Base-by-base conservation (phyloP, 2,888 invertebrate species). In the Eumacrocentrus americanus region DNA sequence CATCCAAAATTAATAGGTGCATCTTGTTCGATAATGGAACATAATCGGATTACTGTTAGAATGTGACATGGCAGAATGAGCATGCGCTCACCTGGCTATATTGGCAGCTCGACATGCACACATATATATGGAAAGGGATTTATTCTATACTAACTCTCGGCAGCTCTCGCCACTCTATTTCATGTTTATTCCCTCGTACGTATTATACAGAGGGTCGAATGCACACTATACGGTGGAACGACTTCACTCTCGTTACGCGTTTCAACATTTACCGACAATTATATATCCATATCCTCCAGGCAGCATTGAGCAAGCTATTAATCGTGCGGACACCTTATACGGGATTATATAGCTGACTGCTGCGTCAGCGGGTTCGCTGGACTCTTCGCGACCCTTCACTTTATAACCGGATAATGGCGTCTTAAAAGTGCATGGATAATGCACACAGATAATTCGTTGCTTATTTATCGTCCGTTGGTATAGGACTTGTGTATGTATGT, bases 191-290 rank as follows among this genome's bases (percentile, higher is more conserved):
- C 42, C 42, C 42, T 42, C 42, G 42, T 18, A 20, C 42, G 20
- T 42, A 42, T 42, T 35, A 55, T 37, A 37, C 12, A n/a, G 18
- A 46, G 55, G 48, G 52, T 46, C 58, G 35, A 35, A 40, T 52
- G 51, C 51, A 58, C 44, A 12, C 37, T 34, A 29, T 52, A 37
- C 35, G 22, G 35, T 44, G 20, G 35, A 47, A 48, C 35, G 35
- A 40, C 23, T 58, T 57, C 60, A 61, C 65, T 69, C 71, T 70
- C 70, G 72, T 73, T 72, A 71, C 67, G 64, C 66, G 64, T 68
- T 69, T 67, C 64, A 71, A 72, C 69, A 62, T 68, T 72, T 70
- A 71, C 64, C 68, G 70, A 68, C 70, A 68, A 72, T 74, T 72
- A 74, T 68, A 22, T 46, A n/a, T n/a, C n/a, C n/a, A n/a, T n/a